Conservation (phyloP, 2,888 invertebrate species). For the Trichopria drosophilae region DNA sequence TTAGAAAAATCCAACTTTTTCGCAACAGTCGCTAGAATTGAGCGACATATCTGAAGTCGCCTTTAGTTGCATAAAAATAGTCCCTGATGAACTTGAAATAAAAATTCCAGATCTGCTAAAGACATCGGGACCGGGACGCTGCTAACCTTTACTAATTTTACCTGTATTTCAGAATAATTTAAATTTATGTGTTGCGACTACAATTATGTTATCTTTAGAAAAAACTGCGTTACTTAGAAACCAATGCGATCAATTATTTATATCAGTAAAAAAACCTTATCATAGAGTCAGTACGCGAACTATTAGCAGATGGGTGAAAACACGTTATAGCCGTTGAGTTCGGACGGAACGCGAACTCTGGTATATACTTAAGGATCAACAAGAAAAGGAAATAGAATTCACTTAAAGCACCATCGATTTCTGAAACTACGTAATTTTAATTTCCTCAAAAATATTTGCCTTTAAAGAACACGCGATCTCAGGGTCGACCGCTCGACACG, state of each 20-base stretch:
- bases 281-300: constrained; percentile 12
- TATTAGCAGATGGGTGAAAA: constrained; percentile 20
- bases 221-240: constrained; percentile 4
- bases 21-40: too few relatives aligned
- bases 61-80: constrained; percentile 12
- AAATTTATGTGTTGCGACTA: constrained; percentile 4
- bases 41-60: too few relatives aligned
- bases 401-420: too few relatives aligned
- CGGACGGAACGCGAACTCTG: too few relatives aligned
- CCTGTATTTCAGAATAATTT: constrained; percentile 5
- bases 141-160: constrained; percentile 12
- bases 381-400: too few relatives aligned
- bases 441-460: too few relatives aligned
- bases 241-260: constrained; percentile 9
- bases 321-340: constrained; percentile 1
- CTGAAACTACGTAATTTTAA: too few relatives aligned
- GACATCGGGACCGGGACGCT: constrained; percentile 15
- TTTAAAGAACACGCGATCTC: too few relatives aligned
- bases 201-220: constrained; percentile 5
- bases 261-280: constrained; percentile 15
- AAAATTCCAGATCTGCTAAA: constrained; percentile 20
- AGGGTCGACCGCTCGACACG: too few relatives aligned
- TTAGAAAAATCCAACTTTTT: too few relatives aligned
- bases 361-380: too few relatives aligned
- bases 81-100: constrained; percentile 14